Conservation (phyloP, 1,140 invertebrate species). For the Bombus soroeensis region DNA sequence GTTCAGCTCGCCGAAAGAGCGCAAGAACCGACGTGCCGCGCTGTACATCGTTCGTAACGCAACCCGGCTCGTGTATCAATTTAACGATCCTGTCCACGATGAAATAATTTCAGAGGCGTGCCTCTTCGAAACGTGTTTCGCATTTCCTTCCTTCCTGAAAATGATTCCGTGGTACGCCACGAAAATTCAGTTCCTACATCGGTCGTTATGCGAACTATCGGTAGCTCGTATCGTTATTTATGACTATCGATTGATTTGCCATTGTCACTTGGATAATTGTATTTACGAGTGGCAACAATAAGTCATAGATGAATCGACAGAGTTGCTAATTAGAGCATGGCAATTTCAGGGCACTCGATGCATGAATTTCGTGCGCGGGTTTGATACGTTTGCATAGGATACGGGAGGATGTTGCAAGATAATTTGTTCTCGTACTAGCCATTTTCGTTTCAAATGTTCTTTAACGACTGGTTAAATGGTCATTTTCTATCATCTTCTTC, state of each 20-base stretch:
- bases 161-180: constrained; percentile 4
- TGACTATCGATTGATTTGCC: neutral
- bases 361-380: neutral
- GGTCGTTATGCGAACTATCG: neutral
- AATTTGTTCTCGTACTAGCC: too few species aligned
- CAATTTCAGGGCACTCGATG: constrained; percentile 15
- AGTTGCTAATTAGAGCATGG: constrained; percentile 31
- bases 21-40: neutral
- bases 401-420: neutral
- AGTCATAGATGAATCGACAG: constrained; percentile 35
- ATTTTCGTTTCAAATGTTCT: too few species aligned
- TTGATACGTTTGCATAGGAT: neutral
- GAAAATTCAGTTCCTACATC: constrained; percentile 3
- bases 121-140: constrained; percentile 33
- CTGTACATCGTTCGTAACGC: constrained; percentile 8
- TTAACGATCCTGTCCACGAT: constrained; percentile 32
- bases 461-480: too few species aligned
- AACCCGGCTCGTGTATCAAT: constrained; percentile 8
- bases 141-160: constrained; percentile 28
- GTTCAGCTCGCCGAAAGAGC: neutral
- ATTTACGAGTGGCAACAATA: constrained; percentile 31
- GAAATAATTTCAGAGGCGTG: constrained; percentile 42
- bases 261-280: constrained; percentile 31
- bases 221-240: constrained; percentile 33
- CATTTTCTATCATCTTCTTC: neutral